Conservation (phyloP, 2,888 invertebrate species). For the Amblyteles armatorius region DNA sequence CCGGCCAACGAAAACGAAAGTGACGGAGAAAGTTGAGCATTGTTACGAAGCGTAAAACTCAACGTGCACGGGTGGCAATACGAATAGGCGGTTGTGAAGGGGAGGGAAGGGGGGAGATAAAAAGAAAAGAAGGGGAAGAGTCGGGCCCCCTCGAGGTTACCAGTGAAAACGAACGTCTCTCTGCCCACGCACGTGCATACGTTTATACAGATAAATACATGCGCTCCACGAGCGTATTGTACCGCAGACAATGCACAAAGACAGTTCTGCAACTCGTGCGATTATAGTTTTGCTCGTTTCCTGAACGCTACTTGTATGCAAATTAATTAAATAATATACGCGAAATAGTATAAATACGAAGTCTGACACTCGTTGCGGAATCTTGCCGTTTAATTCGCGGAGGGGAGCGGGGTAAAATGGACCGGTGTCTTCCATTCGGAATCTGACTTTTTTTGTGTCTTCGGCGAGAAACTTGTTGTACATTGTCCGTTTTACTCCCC, state of each 20-base stretch:
- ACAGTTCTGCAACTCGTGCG: conserved; percentile 26
- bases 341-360: conserved; percentile 4
- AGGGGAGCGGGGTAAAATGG: background rate
- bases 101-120: conserved; percentile 8
- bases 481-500: too few species aligned
- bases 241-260: conserved; percentile 26
- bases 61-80: conserved; percentile 67
- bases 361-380: background rate
- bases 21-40: conserved; percentile 84
- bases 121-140: conserved; percentile 37
- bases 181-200: conserved; percentile 60
- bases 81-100: conserved; percentile 16
- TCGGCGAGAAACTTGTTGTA: background rate
- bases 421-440: background rate
- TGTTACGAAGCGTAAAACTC: conserved; percentile 82
- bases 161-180: conserved; percentile 60
- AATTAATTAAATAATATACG: conserved; percentile 2
- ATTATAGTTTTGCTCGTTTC: conserved; percentile 36
- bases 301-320: conserved; percentile 19
- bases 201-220: conserved; percentile 9
- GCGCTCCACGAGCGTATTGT: conserved; percentile 6
- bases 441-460: background rate
- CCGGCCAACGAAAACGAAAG: conserved; percentile 84
- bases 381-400: background rate
- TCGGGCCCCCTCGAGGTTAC: conserved; percentile 56